Conservation (phyloP, 2,888 invertebrate genomes). For the Agriotes lineatus region DNA sequence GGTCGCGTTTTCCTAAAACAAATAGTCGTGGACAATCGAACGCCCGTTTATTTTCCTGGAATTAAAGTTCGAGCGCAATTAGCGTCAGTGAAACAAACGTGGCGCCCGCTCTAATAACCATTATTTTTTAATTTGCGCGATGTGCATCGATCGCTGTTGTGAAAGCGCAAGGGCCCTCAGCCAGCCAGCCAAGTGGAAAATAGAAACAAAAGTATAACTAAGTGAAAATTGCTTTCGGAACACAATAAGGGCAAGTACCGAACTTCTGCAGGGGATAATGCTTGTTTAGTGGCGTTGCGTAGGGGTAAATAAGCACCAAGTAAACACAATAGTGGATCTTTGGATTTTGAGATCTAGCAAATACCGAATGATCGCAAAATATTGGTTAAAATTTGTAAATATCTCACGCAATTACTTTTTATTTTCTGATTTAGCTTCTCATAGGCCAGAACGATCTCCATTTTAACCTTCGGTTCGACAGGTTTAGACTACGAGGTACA, state of each 20-base stretch:
- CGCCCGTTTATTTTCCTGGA: too few species aligned
- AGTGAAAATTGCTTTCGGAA: conserved; percentile 45
- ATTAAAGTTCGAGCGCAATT: background rate
- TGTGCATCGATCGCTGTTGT: conserved; percentile 37
- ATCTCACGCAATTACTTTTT: too few species aligned
- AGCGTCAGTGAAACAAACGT: background rate
- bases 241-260: conserved; percentile 39
- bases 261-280: conserved; percentile 34
- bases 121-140: conserved; percentile 41
- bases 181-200: conserved; percentile 54
- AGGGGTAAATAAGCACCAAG: background rate
- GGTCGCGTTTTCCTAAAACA: too few species aligned
- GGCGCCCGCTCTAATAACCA: conserved; percentile 19
- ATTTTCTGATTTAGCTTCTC: too few species aligned
- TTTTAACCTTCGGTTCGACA: too few species aligned
- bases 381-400: too few species aligned
- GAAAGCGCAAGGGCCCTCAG: conserved; percentile 51
- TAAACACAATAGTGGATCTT: background rate
- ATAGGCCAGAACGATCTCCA: too few species aligned
- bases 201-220: conserved; percentile 58
- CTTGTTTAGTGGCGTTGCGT: conserved; percentile 18
- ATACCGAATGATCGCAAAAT: too few species aligned
- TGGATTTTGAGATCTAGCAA: too few species aligned
- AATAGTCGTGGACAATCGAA: too few species aligned
- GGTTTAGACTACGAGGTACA: too few species aligned